Evolutionary conservation across 2,113 vertebrate genomes (phyloP).

Genomic region (Lepus timidus): DNA sequence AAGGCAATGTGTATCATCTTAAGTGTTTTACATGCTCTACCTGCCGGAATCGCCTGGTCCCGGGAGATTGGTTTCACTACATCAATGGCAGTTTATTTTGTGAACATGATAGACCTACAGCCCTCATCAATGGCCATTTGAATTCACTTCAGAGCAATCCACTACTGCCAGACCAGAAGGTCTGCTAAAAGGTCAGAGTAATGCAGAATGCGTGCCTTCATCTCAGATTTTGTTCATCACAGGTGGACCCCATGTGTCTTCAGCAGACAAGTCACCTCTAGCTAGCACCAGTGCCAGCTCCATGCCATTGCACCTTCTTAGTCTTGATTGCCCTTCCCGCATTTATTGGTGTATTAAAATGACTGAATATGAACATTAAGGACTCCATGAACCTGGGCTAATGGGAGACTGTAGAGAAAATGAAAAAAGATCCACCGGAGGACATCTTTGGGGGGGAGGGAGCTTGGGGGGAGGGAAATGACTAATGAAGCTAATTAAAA

Average conservation of each 20-base stretch:
- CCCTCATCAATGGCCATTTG: slow-evolving; percentile 99
- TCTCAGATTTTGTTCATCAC: slow-evolving; percentile 97
- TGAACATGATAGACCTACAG: slow-evolving; percentile 99
- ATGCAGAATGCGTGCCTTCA: slow-evolving; percentile 99
- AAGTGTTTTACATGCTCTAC: slow-evolving; percentile 99
- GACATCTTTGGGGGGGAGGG: slow-evolving; percentile 89
- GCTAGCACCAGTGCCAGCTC: slow-evolving; percentile 91
- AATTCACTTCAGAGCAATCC: slow-evolving; percentile 99
- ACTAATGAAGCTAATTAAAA: slow-evolving; percentile 95
- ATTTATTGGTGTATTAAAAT: slow-evolving; percentile 94
- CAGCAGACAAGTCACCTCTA: slow-evolving; percentile 94
- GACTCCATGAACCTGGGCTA: slow-evolving; percentile 94
- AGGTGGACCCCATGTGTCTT: slow-evolving; percentile 92
- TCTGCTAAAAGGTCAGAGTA: slow-evolving; percentile 96
- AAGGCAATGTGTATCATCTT: slow-evolving; percentile 99
- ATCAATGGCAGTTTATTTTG: slow-evolving; percentile 99
- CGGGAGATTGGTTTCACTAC: slow-evolving; percentile 99
- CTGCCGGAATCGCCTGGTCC: slow-evolving; percentile 99
- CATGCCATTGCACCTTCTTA: slow-evolving; percentile 93
- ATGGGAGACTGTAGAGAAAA: slow-evolving; percentile 91
- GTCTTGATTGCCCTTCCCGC: slow-evolving; percentile 93
- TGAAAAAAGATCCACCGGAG: slow-evolving; percentile 90
- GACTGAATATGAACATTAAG: slow-evolving; percentile 94
- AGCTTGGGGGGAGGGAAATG: slow-evolving; percentile 89
- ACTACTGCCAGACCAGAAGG: slow-evolving; percentile 99